Base-by-base conservation (phyloP, 2,113 vertebrate genomes). In the Hydrochoerus hydrochaeris region DNA sequence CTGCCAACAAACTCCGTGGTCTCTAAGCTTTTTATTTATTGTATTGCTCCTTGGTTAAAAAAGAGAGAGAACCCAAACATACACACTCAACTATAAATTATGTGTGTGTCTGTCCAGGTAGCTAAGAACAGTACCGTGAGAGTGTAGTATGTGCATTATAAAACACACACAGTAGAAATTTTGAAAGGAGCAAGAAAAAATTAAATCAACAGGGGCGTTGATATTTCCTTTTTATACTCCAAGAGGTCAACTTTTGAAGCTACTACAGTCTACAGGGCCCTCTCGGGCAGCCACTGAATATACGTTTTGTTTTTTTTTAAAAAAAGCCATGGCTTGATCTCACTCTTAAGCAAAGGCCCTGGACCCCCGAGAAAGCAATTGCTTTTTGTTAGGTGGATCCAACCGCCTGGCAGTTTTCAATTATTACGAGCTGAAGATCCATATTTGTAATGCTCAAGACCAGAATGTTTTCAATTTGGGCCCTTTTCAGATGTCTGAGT, bases 101-200 rank as follows among this genome's bases (percentile, higher is more conserved):
- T 0, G 8, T 0, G 20, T 9, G n/a, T 8, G 9, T 49, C 49
- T 22, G 22, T 65, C 69, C 5, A 5, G 38, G 38, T 3, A 24
- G 4, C 49, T 9, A 19, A 0, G 54, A 20, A 78, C 0, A 28
- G 17, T 11, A 6, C 35, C 1, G 14, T 7, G 5, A 22, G 16
- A 73, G n/a, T 5, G 12, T 5, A 54, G 5, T 0, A 62, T 0
- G 1, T 30, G 13, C 30, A 9, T 30, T 35, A 38, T 1, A 12
- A 30, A 60, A 90, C 46, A 63, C 52, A 20, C 1, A 35, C 6
- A 49, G 46, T 0, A 54, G 20, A 71, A 69, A 89, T 24, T 62
- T 41, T 69, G 32, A 57, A 26, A 88, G 9, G 38, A 71, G n/a
- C 13, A 30, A 52, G 35, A 11, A 52, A 13, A 30, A 93, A 62